Evolutionary conservation across 2,797 vertebrate species (phyloP).

Genomic region (Pseudochromis fuscus): DNA sequence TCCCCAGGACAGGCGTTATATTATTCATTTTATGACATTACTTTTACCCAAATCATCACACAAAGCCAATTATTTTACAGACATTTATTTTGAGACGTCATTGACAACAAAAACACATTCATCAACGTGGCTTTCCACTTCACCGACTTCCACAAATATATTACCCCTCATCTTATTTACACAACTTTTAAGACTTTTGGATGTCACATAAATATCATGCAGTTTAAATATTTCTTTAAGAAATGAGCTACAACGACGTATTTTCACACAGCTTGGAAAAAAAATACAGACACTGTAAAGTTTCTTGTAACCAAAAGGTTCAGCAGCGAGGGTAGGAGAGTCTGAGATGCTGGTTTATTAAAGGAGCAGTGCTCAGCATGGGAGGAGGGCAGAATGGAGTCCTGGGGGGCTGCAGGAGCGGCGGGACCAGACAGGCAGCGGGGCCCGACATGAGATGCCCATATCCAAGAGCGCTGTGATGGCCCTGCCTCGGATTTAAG

Average conservation of each 20-base stretch:
- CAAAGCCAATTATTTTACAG: conserved; percentile 19
- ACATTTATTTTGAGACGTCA: conserved; percentile 62
- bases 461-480: conserved; percentile 63
- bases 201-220: conserved; percentile 82
- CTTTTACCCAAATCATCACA: not conserved
- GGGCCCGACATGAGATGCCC: conserved; percentile 76
- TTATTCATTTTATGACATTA: too few species aligned
- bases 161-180: conserved; percentile 83
- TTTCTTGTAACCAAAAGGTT: conserved; percentile 14
- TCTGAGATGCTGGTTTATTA: conserved; percentile 68
- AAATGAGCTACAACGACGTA: conserved; percentile 57
- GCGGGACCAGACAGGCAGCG: conserved; percentile 74
- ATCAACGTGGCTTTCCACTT: not conserved
- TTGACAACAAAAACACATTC: conserved; percentile 38
- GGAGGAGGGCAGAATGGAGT: conserved; percentile 64
- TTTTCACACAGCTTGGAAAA: conserved; percentile 16
- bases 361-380: conserved; percentile 60
- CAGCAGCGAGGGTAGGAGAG: conserved; percentile 76
- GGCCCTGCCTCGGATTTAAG: conserved; percentile 24
- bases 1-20: too few species aligned
- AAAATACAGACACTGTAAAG: conserved; percentile 18
- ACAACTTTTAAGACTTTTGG: conserved; percentile 48
- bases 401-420: conserved; percentile 72
- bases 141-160: conserved; percentile 74
- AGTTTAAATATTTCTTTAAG: conserved; percentile 75